phyloP scores from a whole-genome alignment of 2,797 vertebrate genomes.

The Sebastes ruberrimus region DNA sequence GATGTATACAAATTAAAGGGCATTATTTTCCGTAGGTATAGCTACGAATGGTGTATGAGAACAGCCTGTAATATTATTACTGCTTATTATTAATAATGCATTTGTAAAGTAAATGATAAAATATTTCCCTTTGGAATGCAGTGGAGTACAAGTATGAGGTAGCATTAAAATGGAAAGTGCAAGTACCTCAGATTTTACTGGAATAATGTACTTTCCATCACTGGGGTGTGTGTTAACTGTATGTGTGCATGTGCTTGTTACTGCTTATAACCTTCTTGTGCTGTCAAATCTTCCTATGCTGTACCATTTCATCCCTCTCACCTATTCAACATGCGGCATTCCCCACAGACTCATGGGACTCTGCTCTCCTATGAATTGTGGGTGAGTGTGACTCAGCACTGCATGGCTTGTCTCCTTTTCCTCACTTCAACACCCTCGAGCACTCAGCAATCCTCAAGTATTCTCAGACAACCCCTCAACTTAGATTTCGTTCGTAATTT shows the following conservation, averaged over 20 bases:
- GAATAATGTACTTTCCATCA: slow-evolving; percentile 3
- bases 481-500: slow-evolving; percentile 26
- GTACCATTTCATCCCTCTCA: slow-evolving; percentile 61
- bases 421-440: slow-evolving; percentile 33
- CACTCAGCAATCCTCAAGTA: slow-evolving; percentile 8
- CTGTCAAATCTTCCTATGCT: slow-evolving; percentile 62
- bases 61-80: too few species aligned
- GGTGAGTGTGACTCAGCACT: slow-evolving; percentile 82
- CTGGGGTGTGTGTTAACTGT: neutral
- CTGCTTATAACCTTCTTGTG: slow-evolving; percentile 56
- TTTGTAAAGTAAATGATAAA: too few species aligned
- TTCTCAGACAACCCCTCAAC: slow-evolving; percentile 27
- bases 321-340: slow-evolving; percentile 59
- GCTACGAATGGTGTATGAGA: too few species aligned
- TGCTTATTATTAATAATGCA: neutral
- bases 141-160: neutral
- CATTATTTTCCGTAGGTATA: too few species aligned
- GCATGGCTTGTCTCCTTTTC: slow-evolving; percentile 60
- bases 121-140: neutral
- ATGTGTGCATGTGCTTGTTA: slow-evolving; percentile 21
- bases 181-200: neutral
- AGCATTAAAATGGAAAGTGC: neutral
- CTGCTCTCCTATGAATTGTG: slow-evolving; percentile 84
- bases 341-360: slow-evolving; percentile 83
- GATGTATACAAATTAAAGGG: too few species aligned